phyloP scores from a whole-genome alignment of 1,140 invertebrate genomes.

The Anoplophora glabripennis region DNA sequence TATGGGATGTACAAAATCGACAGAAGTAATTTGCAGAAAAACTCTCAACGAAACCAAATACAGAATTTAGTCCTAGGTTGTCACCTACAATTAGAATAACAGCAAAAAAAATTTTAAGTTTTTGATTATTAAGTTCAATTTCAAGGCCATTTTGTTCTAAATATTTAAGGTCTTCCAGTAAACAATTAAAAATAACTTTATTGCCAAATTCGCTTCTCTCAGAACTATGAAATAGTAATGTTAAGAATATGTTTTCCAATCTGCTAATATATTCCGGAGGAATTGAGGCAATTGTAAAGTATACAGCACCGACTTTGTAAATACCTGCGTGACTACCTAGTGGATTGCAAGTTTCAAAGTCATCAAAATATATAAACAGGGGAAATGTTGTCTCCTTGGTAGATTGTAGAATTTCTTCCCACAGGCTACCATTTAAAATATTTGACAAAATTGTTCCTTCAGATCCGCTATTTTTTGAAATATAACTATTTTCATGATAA shows the following conservation, averaged over 20 bases:
- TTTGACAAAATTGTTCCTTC: neutral
- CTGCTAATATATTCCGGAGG: neutral
- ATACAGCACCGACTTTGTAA: neutral
- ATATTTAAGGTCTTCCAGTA: no score
- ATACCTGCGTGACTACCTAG: slow-evolving; percentile 1
- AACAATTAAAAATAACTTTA: no score
- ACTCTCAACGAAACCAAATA: slow-evolving; percentile 7
- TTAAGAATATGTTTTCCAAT: slow-evolving; percentile 2
- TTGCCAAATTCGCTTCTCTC: no score
- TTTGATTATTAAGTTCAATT: no score
- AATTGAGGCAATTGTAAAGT: neutral
- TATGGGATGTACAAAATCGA: slow-evolving; percentile 5
- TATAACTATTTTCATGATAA: slow-evolving; percentile 3
- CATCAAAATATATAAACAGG: slow-evolving; percentile 3
- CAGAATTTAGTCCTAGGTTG: slow-evolving; percentile 3
- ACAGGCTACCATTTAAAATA: neutral
- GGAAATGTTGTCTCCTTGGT: neutral
- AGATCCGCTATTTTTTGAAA: neutral
- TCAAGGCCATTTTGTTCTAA: no score
- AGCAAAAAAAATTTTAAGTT: no score
- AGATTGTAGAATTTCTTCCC: slow-evolving; percentile 1
- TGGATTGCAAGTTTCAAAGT: slow-evolving; percentile 1
- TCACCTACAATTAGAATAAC: neutral
- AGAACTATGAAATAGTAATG: no score
- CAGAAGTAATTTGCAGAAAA: slow-evolving; percentile 14